Evolutionary conservation across 1,140 invertebrate species (phyloP), one percentile per base, ranked within the genome.

Genomic region (Rhysida immarginata): DNA sequence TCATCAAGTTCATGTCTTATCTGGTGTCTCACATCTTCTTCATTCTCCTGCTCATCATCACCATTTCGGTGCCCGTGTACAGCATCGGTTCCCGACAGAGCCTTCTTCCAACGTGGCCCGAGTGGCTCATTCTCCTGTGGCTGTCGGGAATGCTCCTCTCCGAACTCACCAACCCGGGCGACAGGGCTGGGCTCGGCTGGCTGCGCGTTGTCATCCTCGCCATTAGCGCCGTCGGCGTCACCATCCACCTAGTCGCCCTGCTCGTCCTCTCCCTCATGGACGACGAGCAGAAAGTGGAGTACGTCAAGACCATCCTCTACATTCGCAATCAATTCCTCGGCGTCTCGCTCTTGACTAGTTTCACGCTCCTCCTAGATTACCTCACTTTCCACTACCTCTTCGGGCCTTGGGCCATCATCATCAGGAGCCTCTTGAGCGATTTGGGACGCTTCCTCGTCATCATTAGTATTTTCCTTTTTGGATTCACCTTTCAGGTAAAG

Each of bases 1-100:
- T 99, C 61, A 96, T 99, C 65, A 98, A 98, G 73, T 99, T 99
- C 70, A 96, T 98, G 87, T 95, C 93, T 14, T 96, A 98, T 72
- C 78, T 99, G 51, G 96, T 95, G 1, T 97, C 96, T 0, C 96
- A 99, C 74, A 83, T 98, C 60, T 96, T 96, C 71, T 80, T 99
- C 53, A 96, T 98, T 82, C 72, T 92, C 48, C 81, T 98, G 59
- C 80, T 97, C 60, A 79, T 85, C 52, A 75, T 96, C 54, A 88
- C 90, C n/a, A 87, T 84, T 26, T 92, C 96, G 55, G 87, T 83
- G 51, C 90, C 93, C 25, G 80, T 91, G 56, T 86, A 62, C 53
- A 64, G 70, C 27, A 67, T 78, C 23, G 74, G 68, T 60, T 57
- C 72, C 42, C 69, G 71, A 18, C 64, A 62, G 18, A 60, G 63